phyloP scores from a whole-genome alignment of 1,140 invertebrate genomes.

The Caenorhabditis tropicalis region DNA sequence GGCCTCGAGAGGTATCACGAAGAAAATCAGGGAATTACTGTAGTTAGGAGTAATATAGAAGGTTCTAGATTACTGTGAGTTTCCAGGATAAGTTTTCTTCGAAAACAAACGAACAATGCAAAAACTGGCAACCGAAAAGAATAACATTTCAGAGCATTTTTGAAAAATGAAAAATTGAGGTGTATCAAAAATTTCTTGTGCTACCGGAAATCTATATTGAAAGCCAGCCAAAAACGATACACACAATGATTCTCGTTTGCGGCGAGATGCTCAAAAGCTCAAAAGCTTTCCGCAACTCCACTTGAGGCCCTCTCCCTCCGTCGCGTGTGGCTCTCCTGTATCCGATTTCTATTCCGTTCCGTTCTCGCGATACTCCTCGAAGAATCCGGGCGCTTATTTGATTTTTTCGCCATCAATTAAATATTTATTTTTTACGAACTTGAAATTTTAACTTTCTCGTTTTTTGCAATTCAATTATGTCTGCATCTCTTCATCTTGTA shows the following conservation, averaged over 20 bases:
- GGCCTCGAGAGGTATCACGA: no score
- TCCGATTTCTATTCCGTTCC: constrained; percentile 4
- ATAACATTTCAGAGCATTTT: no score
- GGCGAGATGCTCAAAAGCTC: neutral
- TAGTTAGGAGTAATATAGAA: no score
- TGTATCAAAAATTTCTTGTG: no score
- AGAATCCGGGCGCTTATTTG: neutral
- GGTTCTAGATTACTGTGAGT: no score
- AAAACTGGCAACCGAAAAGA: neutral
- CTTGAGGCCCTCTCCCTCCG: constrained; percentile 25
- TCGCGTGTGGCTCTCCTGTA: neutral
- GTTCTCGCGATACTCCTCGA: neutral
- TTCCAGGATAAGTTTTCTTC: no score
- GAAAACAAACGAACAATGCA: neutral
- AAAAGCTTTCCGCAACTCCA: constrained; percentile 24
- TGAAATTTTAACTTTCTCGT: no score
- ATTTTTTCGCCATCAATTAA: neutral
- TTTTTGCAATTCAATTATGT: neutral
- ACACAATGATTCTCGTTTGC: neutral
- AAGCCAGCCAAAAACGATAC: no score
- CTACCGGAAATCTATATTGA: no score
- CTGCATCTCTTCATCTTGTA: neutral
- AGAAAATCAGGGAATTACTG: no score
- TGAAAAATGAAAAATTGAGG: no score
- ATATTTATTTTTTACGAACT: no score